These are phyloP conservation scores for Cyanoderma ruficeps DNA, from an alignment of 2,113 vertebrate species.

Conservation along the genomic window DNA sequence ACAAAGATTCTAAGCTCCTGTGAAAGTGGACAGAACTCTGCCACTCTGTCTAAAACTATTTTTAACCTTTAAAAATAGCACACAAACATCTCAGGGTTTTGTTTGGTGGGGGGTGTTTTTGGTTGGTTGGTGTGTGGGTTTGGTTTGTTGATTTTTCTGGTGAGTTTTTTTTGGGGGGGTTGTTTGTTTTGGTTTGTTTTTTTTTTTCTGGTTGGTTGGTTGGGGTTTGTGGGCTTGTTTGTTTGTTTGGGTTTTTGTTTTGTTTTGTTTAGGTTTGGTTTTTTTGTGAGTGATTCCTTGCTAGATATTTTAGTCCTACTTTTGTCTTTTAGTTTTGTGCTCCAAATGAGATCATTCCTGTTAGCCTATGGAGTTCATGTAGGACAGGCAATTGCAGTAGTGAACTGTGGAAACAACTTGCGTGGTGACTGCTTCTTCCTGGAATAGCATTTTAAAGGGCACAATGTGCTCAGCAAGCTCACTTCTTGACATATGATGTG, in stretches of 20 bases:
- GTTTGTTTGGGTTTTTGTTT: neutral
- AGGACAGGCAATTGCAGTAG: neutral
- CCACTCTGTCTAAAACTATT: neutral
- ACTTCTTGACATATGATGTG: neutral
- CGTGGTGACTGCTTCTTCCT: neutral
- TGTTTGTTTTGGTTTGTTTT: neutral
- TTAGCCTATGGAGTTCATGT: neutral
- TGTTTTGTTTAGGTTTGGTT: neutral
- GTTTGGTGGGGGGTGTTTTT: neutral
- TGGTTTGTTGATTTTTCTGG: neutral
- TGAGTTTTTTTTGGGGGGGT: no score
- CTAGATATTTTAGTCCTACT: neutral
- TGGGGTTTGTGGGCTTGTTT: neutral
- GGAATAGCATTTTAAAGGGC: conserved; percentile 5
- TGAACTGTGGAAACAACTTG: neutral
- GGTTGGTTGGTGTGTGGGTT: neutral
- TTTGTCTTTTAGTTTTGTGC: neutral
- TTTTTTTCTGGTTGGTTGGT: neutral
- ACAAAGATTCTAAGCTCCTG: neutral
- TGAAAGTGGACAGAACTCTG: neutral
- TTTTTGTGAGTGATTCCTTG: neutral
- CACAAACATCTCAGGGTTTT: neutral
- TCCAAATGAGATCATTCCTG: neutral
- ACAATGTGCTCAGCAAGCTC: neutral
- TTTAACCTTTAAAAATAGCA: neutral